Conservation (phyloP, 2,888 invertebrate species). For the Flexamia atlantica region DNA sequence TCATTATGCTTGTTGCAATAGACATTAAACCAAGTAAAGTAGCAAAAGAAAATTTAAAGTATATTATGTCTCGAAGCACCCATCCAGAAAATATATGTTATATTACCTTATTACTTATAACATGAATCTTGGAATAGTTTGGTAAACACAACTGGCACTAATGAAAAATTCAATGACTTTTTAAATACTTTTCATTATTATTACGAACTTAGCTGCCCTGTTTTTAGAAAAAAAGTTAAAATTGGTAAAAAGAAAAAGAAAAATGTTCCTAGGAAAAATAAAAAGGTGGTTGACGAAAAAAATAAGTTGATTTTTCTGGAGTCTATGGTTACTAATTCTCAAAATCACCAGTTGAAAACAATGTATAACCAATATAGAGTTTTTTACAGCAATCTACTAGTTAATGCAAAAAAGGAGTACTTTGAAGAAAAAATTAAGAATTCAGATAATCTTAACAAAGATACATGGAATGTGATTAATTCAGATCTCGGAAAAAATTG, state of each 20-base stretch:
- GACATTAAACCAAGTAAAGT: not conserved
- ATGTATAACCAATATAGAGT: not conserved
- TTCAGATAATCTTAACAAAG: not conserved
- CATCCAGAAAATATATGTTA: not conserved
- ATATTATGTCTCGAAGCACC: not conserved
- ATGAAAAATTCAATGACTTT: not conserved
- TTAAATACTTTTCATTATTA: not conserved
- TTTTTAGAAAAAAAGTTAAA: not conserved
- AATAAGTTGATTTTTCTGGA: not conserved
- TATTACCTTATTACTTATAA: not conserved
- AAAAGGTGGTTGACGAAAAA: not conserved
- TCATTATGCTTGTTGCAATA: not conserved
- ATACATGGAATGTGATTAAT: not conserved
- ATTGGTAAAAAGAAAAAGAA: not conserved
- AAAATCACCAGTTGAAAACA: not conserved
- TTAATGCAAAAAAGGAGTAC: not conserved
- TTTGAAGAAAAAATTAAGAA: not conserved
- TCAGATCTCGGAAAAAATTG: not conserved
- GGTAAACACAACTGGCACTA: not conserved
- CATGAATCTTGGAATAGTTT: not conserved
- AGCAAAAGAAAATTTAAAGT: not conserved
- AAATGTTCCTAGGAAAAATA: not conserved
- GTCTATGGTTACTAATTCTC: not conserved
- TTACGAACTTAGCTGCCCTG: not conserved
- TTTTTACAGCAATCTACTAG: not conserved